These are phyloP conservation scores for Otis tarda DNA, from an alignment of 2,113 vertebrate species.

Conservation along the genomic window DNA sequence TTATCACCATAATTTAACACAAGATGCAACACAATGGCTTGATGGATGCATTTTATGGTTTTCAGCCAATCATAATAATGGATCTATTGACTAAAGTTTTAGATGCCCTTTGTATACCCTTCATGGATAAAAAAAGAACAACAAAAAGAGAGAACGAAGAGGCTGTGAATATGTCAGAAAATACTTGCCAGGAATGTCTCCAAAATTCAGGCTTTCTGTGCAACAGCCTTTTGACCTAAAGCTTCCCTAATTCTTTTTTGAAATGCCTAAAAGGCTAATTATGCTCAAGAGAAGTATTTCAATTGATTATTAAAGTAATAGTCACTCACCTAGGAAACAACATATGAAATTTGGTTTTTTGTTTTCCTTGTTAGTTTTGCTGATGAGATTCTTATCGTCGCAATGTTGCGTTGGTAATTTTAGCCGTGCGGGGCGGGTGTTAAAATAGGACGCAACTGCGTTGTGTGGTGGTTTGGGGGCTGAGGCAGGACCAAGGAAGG, in stretches of 20 bases:
- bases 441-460: rapidly evolving
- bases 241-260: neutral
- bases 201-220: neutral
- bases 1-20: conserved; percentile 81
- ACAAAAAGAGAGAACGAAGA: conserved; percentile 16
- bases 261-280: neutral
- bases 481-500: neutral
- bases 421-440: neutral
- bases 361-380: neutral
- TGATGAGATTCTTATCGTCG: neutral
- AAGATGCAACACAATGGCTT: conserved; percentile 76
- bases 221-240: conserved; percentile 1
- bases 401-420: rapidly evolving
- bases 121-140: conserved; percentile 63
- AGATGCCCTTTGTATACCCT: conserved; percentile 78
- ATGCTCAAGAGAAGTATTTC: neutral
- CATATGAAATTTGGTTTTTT: neutral
- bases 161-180: conserved; percentile 54
- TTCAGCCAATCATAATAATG: conserved; percentile 84
- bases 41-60: conserved; percentile 82
- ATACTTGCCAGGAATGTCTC: conserved; percentile 9
- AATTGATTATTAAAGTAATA: neutral
- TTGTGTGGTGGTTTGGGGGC: neutral
- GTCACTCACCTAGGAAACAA: neutral
- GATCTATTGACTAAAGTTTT: conserved; percentile 80